phyloP scores from a whole-genome alignment of 2,888 invertebrate genomes.

The Steinernema scapterisci region DNA sequence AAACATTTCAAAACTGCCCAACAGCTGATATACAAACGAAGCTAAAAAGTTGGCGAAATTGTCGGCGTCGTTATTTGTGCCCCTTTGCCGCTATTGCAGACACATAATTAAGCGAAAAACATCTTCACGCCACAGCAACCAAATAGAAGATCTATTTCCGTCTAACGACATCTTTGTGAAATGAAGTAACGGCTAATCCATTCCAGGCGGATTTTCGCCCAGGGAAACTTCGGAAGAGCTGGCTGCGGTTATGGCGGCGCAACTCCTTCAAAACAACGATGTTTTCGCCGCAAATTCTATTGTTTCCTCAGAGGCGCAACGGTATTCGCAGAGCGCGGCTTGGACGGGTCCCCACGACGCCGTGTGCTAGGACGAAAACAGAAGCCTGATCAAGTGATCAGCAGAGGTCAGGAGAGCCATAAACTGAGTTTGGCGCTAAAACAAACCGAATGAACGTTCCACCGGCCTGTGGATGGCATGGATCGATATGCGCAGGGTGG shows the following conservation, averaged over 20 bases:
- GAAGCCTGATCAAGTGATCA: too few species aligned
- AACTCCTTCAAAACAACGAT: neutral
- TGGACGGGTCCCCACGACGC: too few species aligned
- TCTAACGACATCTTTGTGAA: neutral
- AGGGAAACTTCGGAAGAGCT: too few species aligned
- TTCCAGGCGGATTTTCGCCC: too few species aligned
- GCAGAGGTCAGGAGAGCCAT: too few species aligned
- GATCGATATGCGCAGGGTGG: slow-evolving; percentile 29
- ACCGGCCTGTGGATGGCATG: neutral
- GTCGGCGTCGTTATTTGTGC: neutral
- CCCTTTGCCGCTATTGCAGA: neutral
- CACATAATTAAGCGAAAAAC: neutral
- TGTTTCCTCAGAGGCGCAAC: too few species aligned
- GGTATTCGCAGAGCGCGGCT: too few species aligned
- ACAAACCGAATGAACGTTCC: neutral
- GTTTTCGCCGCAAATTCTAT: neutral
- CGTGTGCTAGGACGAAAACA: too few species aligned
- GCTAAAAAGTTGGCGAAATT: neutral
- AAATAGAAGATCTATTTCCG: neutral
- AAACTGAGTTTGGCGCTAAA: too few species aligned
- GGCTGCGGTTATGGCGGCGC: too few species aligned
- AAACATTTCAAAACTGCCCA: neutral
- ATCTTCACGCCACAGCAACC: neutral
- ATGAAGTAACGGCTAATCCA: too few species aligned
- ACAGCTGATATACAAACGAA: slow-evolving; percentile 13